Conservation (phyloP, 1,140 invertebrate species). For the Druon quercuslanigerum region DNA sequence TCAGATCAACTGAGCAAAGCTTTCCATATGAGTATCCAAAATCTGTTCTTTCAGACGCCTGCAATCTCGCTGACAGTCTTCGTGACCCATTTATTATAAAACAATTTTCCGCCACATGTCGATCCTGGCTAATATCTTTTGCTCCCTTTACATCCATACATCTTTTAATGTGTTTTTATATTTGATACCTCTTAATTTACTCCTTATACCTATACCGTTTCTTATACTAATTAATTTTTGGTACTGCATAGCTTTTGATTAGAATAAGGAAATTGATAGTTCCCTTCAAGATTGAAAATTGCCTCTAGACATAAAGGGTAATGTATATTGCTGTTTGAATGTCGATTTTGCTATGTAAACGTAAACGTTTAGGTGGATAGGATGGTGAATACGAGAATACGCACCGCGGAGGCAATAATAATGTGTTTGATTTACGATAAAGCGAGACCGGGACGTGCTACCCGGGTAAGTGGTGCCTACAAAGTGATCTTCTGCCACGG, state of each 20-base stretch:
- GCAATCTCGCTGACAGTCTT: no score
- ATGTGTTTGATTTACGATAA: constrained; percentile 64
- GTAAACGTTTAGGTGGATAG: constrained; percentile 35
- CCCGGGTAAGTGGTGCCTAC: constrained; percentile 21
- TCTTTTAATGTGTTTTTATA: no score
- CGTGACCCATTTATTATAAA: no score
- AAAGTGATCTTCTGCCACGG: constrained; percentile 1
- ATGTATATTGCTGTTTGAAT: background rate
- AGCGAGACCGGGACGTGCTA: constrained; percentile 38
- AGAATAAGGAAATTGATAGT: background rate
- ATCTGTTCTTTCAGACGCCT: no score
- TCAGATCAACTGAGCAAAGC: no score
- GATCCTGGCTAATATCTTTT: no score
- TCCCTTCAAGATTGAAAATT: background rate
- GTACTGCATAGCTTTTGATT: background rate
- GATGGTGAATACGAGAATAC: constrained; percentile 12
- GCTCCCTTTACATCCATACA: no score
- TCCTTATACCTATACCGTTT: no score
- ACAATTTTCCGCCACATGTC: no score
- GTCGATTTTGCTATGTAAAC: constrained; percentile 12
- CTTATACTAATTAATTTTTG: no score
- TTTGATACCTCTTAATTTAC: no score
- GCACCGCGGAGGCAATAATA: constrained; percentile 52
- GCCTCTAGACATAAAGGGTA: constrained; percentile 15
- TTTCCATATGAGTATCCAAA: no score